phyloP scores from a whole-genome alignment of 2,113 vertebrate genomes.

The Scopus umbretta region DNA sequence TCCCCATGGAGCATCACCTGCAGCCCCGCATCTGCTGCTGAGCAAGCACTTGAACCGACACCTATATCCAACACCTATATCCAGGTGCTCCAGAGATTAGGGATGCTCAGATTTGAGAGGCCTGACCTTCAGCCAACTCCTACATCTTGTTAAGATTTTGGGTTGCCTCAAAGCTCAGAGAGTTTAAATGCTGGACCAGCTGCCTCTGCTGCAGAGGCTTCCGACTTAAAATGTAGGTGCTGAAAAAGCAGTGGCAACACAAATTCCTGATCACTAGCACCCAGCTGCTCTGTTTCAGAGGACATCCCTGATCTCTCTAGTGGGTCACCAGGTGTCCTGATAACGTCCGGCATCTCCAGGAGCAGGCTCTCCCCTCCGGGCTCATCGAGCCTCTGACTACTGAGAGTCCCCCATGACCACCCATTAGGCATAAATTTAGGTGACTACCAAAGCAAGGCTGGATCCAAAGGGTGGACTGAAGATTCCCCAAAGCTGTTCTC shows the following conservation, averaged over 20 bases:
- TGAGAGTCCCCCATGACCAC: rapidly evolving
- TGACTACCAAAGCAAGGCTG: background rate
- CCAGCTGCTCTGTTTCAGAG: background rate
- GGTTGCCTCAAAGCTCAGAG: background rate
- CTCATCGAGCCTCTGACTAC: background rate
- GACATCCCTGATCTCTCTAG: background rate
- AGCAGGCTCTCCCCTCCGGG: background rate
- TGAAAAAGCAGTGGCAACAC: background rate
- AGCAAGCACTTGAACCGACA: background rate
- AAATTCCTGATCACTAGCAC: background rate
- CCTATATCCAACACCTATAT: background rate
- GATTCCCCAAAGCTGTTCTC: background rate
- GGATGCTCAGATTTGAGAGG: background rate
- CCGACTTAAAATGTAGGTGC: rapidly evolving
- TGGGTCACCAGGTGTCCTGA: background rate
- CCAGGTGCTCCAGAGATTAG: background rate
- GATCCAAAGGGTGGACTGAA: background rate
- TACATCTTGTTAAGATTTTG: background rate
- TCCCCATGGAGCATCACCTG: background rate
- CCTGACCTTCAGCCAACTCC: background rate
- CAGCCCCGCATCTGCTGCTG: background rate
- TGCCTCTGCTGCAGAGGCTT: background rate
- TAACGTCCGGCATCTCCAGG: background rate
- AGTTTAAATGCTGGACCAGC: background rate
- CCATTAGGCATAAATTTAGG: background rate